phyloP scores from a whole-genome alignment of 2,797 vertebrate genomes.

The Phoebastria nigripes region DNA sequence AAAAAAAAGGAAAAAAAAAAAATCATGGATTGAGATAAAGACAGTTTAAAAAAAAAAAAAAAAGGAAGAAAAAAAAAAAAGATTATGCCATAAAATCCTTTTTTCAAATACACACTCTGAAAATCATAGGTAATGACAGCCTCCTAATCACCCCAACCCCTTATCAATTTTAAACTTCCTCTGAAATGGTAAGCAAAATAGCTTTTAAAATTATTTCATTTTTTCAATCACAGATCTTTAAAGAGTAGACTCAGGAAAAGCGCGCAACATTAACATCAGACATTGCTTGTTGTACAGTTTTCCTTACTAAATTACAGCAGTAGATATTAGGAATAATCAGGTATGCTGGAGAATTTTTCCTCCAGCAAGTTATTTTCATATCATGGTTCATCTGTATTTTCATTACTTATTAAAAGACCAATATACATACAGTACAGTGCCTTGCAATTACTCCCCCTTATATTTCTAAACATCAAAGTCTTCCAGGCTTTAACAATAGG shows the following conservation, averaged over 20 bases:
- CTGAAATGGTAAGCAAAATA: not conserved
- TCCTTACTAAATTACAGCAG: not conserved
- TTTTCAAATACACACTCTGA: not conserved
- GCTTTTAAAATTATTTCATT: not conserved
- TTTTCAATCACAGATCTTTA: not conserved
- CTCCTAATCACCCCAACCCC: not conserved
- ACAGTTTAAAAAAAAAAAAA: too few relatives aligned
- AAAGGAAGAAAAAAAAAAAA: not conserved
- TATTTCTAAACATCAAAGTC: not conserved
- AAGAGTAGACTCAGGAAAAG: not conserved
- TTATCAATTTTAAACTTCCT: not conserved
- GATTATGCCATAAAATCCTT: not conserved
- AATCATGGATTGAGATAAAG: too few relatives aligned
- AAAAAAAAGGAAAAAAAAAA: not conserved
- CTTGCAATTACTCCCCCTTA: not conserved
- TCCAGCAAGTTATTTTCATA: not conserved
- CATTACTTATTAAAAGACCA: not conserved
- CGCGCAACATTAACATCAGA: not conserved
- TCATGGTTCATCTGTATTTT: not conserved
- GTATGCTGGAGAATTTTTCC: not conserved
- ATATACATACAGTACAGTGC: not conserved
- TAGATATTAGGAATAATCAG: not conserved
- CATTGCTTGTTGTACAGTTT: fast-evolving
- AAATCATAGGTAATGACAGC: not conserved
- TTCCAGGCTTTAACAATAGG: not conserved